Conservation (phyloP, 2,797 vertebrate species). For the Micrastur ruficollis region DNA sequence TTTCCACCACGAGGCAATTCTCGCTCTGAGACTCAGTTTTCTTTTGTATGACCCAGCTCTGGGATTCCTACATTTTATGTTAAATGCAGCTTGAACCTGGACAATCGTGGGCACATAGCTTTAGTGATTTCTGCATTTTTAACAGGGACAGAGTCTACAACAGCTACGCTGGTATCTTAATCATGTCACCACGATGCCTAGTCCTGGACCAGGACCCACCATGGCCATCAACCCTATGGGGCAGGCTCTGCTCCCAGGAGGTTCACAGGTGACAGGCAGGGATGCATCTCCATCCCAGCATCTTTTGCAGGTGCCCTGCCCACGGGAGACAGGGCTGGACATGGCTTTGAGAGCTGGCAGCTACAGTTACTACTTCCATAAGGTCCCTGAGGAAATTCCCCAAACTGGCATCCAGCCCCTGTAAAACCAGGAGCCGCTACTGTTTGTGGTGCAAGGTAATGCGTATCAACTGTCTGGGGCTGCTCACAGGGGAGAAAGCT, state of each 20-base stretch:
- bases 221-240: rapidly evolving
- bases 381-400: neutral
- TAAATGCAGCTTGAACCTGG: neutral
- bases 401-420: neutral
- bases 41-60: rapidly evolving
- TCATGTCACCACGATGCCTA: rapidly evolving
- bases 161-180: neutral
- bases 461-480: neutral
- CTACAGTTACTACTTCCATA: neutral
- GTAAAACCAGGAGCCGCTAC: neutral
- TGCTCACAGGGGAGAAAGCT: neutral
- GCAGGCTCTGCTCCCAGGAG: neutral
- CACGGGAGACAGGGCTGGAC: neutral
- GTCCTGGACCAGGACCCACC: neutral
- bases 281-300: neutral
- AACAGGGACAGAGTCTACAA: neutral
- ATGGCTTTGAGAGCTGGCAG: neutral
- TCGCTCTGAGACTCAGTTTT: neutral
- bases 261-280: neutral
- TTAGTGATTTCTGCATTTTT: neutral
- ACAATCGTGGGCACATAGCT: neutral
- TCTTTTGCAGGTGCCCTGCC: neutral
- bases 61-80: neutral
- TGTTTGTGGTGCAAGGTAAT: neutral
- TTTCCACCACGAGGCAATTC: neutral